Conservation (phyloP, 2,797 vertebrate genomes). For the Coregonus sp. region DNA sequence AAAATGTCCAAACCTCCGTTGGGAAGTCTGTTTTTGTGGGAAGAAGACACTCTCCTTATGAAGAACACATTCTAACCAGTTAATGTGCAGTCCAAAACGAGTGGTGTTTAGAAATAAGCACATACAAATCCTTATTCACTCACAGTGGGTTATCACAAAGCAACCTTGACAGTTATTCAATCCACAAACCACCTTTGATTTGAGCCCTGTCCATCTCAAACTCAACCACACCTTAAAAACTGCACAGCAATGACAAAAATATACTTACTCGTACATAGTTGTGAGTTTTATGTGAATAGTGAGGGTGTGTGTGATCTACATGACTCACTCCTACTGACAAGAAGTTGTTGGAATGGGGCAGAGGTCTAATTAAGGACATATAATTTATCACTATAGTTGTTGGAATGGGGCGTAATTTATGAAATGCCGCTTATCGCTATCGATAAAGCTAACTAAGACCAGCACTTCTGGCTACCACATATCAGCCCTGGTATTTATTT, state of each 20-base stretch:
- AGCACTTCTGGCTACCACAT: not conserved
- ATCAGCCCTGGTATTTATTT: not conserved
- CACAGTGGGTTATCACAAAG: not conserved
- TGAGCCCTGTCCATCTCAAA: not conserved
- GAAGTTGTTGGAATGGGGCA: not conserved
- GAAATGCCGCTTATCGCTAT: not conserved
- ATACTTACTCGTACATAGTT: not conserved
- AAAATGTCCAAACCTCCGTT: no score
- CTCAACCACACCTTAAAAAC: not conserved
- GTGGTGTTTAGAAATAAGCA: not conserved
- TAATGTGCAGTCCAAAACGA: no score
- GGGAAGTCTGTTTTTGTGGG: no score
- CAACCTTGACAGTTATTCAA: not conserved
- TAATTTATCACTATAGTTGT: not conserved
- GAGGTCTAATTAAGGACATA: not conserved
- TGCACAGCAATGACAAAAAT: conserved; percentile 1
- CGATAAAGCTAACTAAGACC: not conserved
- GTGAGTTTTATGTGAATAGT: not conserved
- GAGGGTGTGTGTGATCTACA: not conserved
- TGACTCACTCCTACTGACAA: not conserved
- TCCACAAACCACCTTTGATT: not conserved
- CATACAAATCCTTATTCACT: conserved; percentile 2
- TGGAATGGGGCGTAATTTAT: not conserved
- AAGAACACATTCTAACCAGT: no score
- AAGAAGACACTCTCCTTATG: no score